Evolutionary conservation across 1,140 invertebrate species (phyloP).

Genomic region (Phthorimaea operculella): DNA sequence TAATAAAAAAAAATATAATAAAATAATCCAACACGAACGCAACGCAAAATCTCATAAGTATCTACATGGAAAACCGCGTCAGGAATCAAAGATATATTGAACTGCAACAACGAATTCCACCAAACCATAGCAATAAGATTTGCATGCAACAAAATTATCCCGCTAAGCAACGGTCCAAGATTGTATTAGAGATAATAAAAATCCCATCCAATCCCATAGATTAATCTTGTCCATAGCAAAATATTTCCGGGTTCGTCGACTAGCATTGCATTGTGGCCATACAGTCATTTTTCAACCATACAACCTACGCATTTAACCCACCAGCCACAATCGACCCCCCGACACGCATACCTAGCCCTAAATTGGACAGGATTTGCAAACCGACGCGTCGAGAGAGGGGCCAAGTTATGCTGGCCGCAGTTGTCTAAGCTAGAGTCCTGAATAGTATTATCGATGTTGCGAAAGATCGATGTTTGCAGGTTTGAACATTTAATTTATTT

Average conservation of each 20-base stretch:
- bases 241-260: conserved; percentile 5
- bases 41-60: too few relatives aligned
- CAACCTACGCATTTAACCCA: conserved; percentile 14
- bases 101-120: too few relatives aligned
- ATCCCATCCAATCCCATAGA: conserved; percentile 36
- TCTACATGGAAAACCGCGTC: too few relatives aligned
- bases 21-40: too few relatives aligned
- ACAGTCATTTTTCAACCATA: conserved; percentile 5
- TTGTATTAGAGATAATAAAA: conserved; percentile 58
- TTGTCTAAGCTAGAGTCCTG: background rate
- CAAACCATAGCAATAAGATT: too few relatives aligned
- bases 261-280: background rate
- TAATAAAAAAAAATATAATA: too few relatives aligned
- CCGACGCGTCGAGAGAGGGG: background rate
- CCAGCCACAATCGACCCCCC: conserved; percentile 31
- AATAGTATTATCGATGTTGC: background rate
- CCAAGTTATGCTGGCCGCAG: background rate
- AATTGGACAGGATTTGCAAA: background rate
- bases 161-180: background rate
- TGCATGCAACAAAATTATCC: background rate
- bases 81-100: too few relatives aligned
- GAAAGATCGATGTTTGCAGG: background rate
- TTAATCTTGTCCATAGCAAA: conserved; percentile 4
- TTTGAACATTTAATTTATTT: background rate
- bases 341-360: conserved; percentile 1